Conservation (phyloP, 2,888 invertebrate genomes). For the Rhimphoctona megacephalus region DNA sequence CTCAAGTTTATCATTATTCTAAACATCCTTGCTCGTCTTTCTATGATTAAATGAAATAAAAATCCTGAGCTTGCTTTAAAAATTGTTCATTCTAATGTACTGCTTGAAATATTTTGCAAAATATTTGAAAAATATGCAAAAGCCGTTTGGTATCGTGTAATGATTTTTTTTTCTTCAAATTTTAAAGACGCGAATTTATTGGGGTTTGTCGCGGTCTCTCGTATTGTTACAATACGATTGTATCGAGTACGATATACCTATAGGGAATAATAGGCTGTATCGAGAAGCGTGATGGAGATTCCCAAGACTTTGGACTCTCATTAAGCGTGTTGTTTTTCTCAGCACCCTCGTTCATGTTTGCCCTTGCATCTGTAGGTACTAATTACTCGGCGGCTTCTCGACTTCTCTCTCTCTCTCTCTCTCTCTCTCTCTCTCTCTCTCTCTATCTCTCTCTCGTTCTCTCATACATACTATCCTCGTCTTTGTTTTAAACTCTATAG, state of each 20-base stretch:
- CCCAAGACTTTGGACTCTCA: constrained; percentile 71
- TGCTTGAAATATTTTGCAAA: not conserved
- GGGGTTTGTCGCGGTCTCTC: not conserved
- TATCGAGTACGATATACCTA: not conserved
- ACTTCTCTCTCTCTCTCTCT: constrained; percentile 34
- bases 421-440: constrained; percentile 48
- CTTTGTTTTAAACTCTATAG: constrained; percentile 20
- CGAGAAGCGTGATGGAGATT: constrained; percentile 52
- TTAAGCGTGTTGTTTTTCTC: constrained; percentile 78
- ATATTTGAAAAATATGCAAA: not conserved
- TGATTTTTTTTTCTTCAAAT: not conserved
- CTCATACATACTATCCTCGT: constrained; percentile 55
- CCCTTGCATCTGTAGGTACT: constrained; percentile 83
- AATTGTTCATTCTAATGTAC: not conserved
- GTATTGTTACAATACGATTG: not conserved
- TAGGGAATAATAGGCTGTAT: constrained; percentile 12
- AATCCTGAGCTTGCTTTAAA: not conserved
- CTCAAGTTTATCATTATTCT: no score
- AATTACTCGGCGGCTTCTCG: constrained; percentile 77
- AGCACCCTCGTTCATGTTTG: constrained; percentile 72
- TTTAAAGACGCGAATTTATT: not conserved
- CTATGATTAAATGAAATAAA: not conserved
- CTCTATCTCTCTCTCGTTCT: constrained; percentile 69
- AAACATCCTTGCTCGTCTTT: no score
- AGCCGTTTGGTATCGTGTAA: not conserved